These are phyloP conservation scores for human DNA, from an alignment of 2,113 vertebrate species.

Conservation along the genomic window DNA sequence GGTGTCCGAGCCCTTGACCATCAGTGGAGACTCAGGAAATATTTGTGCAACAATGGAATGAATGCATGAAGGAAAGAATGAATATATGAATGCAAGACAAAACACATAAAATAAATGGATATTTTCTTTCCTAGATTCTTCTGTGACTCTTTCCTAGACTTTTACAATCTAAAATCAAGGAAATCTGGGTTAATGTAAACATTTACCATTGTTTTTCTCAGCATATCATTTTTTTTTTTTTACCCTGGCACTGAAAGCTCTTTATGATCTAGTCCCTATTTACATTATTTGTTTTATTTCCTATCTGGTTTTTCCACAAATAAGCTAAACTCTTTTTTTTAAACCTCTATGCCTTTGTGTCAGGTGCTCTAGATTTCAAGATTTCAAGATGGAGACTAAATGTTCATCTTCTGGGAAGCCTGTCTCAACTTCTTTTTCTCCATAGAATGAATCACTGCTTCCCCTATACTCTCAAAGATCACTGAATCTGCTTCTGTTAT, in stretches of 20 bases:
- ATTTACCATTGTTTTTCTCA: not conserved
- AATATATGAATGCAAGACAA: not conserved
- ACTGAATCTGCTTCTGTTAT: not conserved
- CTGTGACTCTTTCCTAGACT: not conserved
- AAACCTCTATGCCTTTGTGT: not conserved
- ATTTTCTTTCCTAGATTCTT: not conserved
- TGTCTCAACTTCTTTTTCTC: not conserved
- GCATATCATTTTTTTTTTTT: not conserved
- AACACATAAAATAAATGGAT: not conserved
- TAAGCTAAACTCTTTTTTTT: not conserved
- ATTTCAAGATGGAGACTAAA: slow-evolving; percentile 38
- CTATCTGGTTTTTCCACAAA: not conserved
- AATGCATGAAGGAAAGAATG: not conserved
- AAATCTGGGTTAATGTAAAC: not conserved
- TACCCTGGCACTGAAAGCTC: not conserved
- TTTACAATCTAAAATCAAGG: not conserved
- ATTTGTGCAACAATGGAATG: not conserved
- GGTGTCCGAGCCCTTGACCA: not conserved
- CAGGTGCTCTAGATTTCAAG: not conserved
- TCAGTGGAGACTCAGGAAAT: not conserved
- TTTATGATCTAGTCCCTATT: not conserved
- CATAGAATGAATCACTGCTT: not conserved
- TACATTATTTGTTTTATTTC: not conserved
- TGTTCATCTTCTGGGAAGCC: not conserved
- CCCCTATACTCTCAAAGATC: not conserved